phyloP scores from a whole-genome alignment of 2,797 vertebrate genomes.

The Neoniphon sammara region DNA sequence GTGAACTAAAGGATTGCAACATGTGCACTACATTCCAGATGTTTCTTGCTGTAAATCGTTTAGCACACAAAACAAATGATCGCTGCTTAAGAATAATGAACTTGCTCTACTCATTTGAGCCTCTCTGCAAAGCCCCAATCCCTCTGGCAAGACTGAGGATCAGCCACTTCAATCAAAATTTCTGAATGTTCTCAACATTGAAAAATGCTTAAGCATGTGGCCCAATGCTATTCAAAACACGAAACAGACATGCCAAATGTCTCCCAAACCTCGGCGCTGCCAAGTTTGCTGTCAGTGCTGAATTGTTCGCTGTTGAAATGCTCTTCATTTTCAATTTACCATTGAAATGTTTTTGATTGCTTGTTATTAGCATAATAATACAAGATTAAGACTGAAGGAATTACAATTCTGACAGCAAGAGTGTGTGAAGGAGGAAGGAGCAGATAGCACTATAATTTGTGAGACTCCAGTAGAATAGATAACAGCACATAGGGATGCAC shows the following conservation, averaged over 20 bases:
- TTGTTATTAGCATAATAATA: slow-evolving; percentile 66
- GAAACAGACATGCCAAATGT: not conserved
- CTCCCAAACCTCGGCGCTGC: slow-evolving; percentile 16
- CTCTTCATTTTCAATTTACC: slow-evolving; percentile 54
- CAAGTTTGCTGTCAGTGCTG: slow-evolving; percentile 14
- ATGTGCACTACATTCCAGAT: not conserved
- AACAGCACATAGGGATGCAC: not conserved
- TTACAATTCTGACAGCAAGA: slow-evolving; percentile 48
- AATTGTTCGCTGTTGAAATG: slow-evolving; percentile 32
- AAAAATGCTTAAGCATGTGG: not conserved
- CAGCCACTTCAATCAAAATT: not conserved
- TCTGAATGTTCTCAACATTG: not conserved
- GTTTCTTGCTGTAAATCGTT: not conserved
- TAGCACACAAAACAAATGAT: not conserved
- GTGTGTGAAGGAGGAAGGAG: slow-evolving; percentile 44
- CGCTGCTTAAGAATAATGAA: not conserved
- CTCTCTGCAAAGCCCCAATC: not conserved
- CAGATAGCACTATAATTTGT: slow-evolving; percentile 45
- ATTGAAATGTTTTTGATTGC: slow-evolving; percentile 56
- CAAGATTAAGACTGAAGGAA: slow-evolving; percentile 57
- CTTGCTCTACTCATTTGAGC: not conserved
- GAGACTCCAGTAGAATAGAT: slow-evolving; percentile 10
- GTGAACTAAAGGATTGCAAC: not conserved
- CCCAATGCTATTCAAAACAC: slow-evolving; percentile 15
- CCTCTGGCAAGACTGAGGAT: not conserved